Evolutionary conservation across 1,140 invertebrate genomes (phyloP).

Genomic region (Caerostris extrusa): DNA sequence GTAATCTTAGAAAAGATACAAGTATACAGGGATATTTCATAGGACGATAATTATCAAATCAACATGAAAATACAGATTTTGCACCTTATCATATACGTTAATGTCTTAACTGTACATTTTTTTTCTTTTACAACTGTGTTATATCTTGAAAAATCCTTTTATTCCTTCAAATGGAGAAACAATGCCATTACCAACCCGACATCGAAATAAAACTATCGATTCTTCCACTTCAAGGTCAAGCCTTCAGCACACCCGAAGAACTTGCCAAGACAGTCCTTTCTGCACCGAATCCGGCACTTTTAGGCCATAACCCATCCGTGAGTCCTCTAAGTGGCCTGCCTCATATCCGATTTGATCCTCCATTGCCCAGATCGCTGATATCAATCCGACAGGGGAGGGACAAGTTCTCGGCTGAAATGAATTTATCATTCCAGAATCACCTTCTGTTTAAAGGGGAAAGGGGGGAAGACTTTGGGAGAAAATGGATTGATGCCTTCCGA

Average conservation of each 20-base stretch:
- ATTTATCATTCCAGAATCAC: slow-evolving; percentile 62
- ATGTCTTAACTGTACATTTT: too few relatives aligned
- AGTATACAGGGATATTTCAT: too few relatives aligned
- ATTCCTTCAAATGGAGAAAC: slow-evolving; percentile 28
- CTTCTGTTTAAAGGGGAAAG: slow-evolving; percentile 72
- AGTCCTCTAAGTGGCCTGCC: slow-evolving; percentile 40
- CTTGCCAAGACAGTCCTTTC: too few relatives aligned
- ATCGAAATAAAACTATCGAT: slow-evolving; percentile 27
- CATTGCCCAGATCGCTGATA: slow-evolving; percentile 37
- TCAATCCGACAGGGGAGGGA: slow-evolving; percentile 45
- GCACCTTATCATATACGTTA: too few relatives aligned
- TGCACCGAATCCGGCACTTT: background rate
- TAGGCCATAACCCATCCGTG: background rate
- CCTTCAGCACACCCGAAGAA: too few relatives aligned
- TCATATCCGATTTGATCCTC: slow-evolving; percentile 65
- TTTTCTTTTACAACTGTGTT: background rate
- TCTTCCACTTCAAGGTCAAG: background rate
- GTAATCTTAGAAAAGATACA: too few relatives aligned
- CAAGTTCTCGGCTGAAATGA: slow-evolving; percentile 27
- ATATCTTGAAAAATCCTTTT: background rate
- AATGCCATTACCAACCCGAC: slow-evolving; percentile 8
- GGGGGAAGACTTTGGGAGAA: slow-evolving; percentile 12
- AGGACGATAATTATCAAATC: too few relatives aligned
- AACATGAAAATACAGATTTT: too few relatives aligned
- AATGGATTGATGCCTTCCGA: slow-evolving; percentile 65